Conservation (phyloP, 2,113 vertebrate genomes). For the Poicephalus meyeri region DNA sequence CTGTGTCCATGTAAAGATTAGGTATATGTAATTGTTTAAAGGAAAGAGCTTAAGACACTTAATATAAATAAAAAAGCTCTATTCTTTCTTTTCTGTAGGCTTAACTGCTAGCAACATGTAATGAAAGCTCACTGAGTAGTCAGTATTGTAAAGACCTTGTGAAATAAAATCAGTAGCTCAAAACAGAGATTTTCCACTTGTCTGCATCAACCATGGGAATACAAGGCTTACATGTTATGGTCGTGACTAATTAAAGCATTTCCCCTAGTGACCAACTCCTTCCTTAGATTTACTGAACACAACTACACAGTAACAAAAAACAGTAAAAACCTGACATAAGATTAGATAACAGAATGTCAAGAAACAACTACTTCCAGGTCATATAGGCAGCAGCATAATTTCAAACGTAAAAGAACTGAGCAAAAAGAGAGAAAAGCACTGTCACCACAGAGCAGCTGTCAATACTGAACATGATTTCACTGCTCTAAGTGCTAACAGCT, state of each 20-base stretch:
- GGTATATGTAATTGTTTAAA: neutral
- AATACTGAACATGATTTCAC: neutral
- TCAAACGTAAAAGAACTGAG: neutral
- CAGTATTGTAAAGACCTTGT: neutral
- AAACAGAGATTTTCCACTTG: neutral
- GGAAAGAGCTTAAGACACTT: neutral
- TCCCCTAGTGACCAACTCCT: neutral
- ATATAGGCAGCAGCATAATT: neutral
- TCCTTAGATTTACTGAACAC: neutral
- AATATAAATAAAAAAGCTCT: neutral
- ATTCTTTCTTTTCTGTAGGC: neutral
- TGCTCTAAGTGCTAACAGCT: neutral
- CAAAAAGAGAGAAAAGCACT: neutral
- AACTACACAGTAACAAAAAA: neutral
- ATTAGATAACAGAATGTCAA: neutral
- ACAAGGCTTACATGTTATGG: neutral
- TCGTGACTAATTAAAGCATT: neutral
- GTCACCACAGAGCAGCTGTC: neutral
- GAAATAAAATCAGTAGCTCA: neutral
- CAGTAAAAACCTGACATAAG: neutral
- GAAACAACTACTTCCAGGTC: neutral
- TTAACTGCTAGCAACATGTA: neutral
- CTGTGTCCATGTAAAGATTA: neutral
- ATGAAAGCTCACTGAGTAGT: neutral
- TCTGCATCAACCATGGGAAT: neutral